Conservation (phyloP, 1,140 invertebrate species). For the Sesamia nonagrioides region DNA sequence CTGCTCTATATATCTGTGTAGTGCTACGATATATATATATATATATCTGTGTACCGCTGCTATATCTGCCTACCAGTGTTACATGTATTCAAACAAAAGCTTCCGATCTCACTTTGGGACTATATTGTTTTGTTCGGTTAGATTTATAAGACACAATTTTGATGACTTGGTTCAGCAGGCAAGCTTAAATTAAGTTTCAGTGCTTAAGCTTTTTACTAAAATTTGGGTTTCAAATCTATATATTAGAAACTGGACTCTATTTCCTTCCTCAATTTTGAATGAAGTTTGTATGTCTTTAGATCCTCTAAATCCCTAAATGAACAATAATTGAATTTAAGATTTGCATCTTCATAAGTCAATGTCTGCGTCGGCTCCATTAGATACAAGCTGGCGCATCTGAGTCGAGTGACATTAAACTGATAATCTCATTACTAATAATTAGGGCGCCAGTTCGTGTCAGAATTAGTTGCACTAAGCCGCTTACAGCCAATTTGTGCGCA, state of each 20-base stretch:
- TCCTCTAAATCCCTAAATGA: background rate
- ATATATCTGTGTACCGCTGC: too few species aligned
- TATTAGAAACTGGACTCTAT: background rate
- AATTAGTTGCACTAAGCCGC: constrained; percentile 57
- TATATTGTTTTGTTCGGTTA: too few species aligned
- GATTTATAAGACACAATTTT: too few species aligned
- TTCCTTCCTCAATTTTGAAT: too few species aligned
- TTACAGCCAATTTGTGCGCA: constrained; percentile 51
- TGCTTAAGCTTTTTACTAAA: too few species aligned
- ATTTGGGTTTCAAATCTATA: background rate
- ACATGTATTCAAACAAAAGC: too few species aligned
- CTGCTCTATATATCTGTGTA: too few species aligned
- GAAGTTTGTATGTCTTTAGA: background rate
- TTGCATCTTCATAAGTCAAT: constrained; percentile 11
- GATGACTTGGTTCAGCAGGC: too few species aligned
- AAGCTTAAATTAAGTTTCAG: too few species aligned
- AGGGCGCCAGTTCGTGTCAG: constrained; percentile 32
- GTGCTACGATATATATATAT: too few species aligned
- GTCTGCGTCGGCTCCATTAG: background rate
- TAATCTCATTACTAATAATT: constrained; percentile 62
- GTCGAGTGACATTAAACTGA: constrained; percentile 51
- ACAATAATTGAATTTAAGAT: background rate
- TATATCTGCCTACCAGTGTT: background rate
- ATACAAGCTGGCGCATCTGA: background rate
- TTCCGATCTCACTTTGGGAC: too few species aligned